Percentiles rank a stretch among this genome's conserved stretches.
Evolutionary conservation across 2,888 invertebrate genomes (phyloP).

Genomic region (Autographa pulchrina): DNA sequence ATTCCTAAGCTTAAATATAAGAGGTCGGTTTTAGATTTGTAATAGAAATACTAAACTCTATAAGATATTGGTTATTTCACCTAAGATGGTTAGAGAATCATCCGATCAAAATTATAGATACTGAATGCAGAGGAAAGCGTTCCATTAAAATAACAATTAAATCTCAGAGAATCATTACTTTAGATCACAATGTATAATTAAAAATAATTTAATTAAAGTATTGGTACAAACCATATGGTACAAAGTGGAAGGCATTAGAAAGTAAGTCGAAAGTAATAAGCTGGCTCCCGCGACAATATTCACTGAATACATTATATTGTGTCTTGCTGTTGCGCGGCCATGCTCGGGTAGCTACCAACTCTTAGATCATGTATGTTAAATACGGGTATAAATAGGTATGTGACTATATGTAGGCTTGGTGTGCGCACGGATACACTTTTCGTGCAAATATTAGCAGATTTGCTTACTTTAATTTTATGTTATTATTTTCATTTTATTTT

Average conservation of each 20-base stretch:
- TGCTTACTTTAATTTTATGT: too few relatives aligned
- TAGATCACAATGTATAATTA: too few relatives aligned
- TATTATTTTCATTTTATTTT: too few relatives aligned
- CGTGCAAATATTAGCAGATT: background rate
- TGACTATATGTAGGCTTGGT: background rate
- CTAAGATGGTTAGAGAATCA: background rate
- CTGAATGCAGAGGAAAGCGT: too few relatives aligned
- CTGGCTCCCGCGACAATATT: slow-evolving; percentile 82
- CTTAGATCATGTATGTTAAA: slow-evolving; percentile 12
- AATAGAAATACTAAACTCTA: too few relatives aligned
- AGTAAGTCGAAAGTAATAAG: slow-evolving; percentile 87
- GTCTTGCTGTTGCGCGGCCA: slow-evolving; percentile 54
- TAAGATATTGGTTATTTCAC: too few relatives aligned
- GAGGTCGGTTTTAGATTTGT: too few relatives aligned
- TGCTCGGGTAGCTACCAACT: slow-evolving; percentile 38
- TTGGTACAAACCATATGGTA: slow-evolving; percentile 23
- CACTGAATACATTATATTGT: slow-evolving; percentile 82
- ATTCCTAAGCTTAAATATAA: too few relatives aligned
- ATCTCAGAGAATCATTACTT: too few relatives aligned
- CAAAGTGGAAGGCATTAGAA: slow-evolving; percentile 59
- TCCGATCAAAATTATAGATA: too few relatives aligned
- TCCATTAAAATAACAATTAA: too few relatives aligned
- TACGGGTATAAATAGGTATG: background rate
- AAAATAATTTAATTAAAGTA: background rate
- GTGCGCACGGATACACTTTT: background rate